Evolutionary conservation across 2,797 vertebrate genomes (phyloP).

Genomic region (Rhabdophis nuchalis): DNA sequence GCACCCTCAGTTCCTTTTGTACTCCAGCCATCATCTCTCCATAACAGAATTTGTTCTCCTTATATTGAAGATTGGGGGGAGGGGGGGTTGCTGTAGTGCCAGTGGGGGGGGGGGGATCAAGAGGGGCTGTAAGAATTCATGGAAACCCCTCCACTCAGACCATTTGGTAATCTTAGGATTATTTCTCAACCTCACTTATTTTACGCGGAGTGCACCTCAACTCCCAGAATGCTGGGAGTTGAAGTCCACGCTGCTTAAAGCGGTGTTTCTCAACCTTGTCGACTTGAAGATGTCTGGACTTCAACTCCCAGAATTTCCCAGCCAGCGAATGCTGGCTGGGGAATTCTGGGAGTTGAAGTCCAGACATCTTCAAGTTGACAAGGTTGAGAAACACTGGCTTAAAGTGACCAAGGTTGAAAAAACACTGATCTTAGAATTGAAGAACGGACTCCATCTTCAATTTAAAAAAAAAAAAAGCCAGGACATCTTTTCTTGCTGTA

Average conservation of each 20-base stretch:
- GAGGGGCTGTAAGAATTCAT: not conserved
- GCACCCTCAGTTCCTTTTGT: not conserved
- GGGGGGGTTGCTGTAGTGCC: not conserved
- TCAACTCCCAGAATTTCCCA: too few species aligned
- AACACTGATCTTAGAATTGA: not conserved
- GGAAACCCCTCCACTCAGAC: not conserved
- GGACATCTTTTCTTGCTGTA: not conserved
- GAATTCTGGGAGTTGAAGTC: too few species aligned
- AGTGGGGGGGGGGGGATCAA: not conserved
- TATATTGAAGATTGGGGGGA: not conserved
- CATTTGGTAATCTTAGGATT: not conserved
- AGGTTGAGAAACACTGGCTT: too few species aligned
- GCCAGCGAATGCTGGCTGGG: too few species aligned
- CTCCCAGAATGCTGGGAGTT: not conserved
- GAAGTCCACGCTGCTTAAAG: too few species aligned
- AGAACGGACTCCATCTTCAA: not conserved
- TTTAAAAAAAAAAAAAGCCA: not conserved
- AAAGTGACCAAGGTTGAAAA: too few species aligned
- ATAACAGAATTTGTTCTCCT: not conserved
- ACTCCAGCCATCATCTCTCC: not conserved
- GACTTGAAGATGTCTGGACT: too few species aligned
- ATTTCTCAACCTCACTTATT: not conserved
- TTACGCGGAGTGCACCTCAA: not conserved
- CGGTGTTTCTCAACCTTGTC: too few species aligned
- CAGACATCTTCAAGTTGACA: too few species aligned